Evolutionary conservation across 2,797 vertebrate genomes (phyloP), one percentile per base, ranked within the genome.

Genomic region (Avahi laniger): DNA sequence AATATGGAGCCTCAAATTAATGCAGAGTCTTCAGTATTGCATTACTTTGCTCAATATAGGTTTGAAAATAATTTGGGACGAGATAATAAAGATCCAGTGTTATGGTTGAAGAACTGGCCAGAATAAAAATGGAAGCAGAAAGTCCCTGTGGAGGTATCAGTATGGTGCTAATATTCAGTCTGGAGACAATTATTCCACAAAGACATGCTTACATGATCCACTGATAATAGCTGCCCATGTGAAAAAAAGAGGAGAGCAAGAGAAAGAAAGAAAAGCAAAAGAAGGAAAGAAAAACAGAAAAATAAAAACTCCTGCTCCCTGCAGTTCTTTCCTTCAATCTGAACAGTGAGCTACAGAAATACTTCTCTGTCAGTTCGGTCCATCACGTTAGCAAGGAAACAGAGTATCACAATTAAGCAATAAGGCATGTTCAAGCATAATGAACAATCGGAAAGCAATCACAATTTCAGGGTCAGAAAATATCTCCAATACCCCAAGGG

Each of bases 391-490:
- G 26, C 50, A 52, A 85, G 57, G 54, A 54, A 86, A 63, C 83
- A 82, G 61, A 33, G 78, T 67, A 93, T 94, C 91, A 89, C 93
- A 97, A 98, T 98, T 98, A 98, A 98, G 96, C 96, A 98, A 97
- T 79, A 97, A 98, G 89, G 91, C 98, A 97, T 97, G 97, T 97
- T 96, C 20, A 97, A 98, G 93, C 93, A 97, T 97, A 78, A 86
- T 3, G 88, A 97, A 97, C 94, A 97, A 98, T 97, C 12, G 46
- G 84, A 93, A 93, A 96, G 93, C 93, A 98, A 98, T 98, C 97
- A 96, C 96, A 97, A 96, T 91, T 97, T 97, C 97, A 96, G 97
- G 94, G 94, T 97, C 97, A 89, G 87, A 90, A 98, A 98, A 94
- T 95, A 97, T 85, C 98, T 97, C 96, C 92, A 95, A 97, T 54